These are phyloP conservation scores for Epizoanthus illoricatus DNA, from an alignment of 92 coral and sea anemone genomes.

Conservation along the genomic window DNA sequence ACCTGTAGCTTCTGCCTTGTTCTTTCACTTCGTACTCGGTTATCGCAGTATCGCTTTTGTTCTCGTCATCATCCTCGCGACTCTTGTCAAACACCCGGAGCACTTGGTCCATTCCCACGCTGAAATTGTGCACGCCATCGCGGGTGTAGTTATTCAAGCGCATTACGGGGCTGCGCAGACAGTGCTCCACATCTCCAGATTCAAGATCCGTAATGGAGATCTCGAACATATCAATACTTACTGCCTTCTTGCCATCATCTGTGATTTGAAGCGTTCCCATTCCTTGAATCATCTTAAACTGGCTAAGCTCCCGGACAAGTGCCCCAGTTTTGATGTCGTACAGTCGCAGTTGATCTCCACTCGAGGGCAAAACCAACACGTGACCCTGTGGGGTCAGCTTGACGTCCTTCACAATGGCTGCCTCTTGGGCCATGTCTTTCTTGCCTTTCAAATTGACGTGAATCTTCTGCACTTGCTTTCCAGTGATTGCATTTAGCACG, in stretches of 20 bases:
- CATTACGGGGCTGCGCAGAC: conserved; percentile 72
- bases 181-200: conserved; percentile 74
- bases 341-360: conserved; percentile 65
- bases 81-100: conserved; percentile 87
- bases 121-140: conserved; percentile 67
- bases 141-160: conserved; percentile 71
- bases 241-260: conserved; percentile 80
- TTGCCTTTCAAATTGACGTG: conserved; percentile 51
- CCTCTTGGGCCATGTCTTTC: conserved; percentile 35
- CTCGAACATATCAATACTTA: conserved; percentile 77
- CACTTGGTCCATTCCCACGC: conserved; percentile 73
- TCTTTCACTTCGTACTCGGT: conserved; percentile 61
- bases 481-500: conserved; percentile 69
- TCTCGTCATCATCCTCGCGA: conserved; percentile 87
- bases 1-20: conserved; percentile 36
- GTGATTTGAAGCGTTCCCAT: conserved; percentile 74
- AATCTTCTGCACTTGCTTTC: conserved; percentile 73
- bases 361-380: conserved; percentile 75
- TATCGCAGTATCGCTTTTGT: conserved; percentile 56
- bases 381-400: conserved; percentile 63
- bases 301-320: conserved; percentile 71
- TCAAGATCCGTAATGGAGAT: conserved; percentile 71
- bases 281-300: conserved; percentile 77
- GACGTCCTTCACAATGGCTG: conserved; percentile 59
- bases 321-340: conserved; percentile 77